Conservation (phyloP, 2,797 vertebrate genomes). For the Megaceryle alcyon region DNA sequence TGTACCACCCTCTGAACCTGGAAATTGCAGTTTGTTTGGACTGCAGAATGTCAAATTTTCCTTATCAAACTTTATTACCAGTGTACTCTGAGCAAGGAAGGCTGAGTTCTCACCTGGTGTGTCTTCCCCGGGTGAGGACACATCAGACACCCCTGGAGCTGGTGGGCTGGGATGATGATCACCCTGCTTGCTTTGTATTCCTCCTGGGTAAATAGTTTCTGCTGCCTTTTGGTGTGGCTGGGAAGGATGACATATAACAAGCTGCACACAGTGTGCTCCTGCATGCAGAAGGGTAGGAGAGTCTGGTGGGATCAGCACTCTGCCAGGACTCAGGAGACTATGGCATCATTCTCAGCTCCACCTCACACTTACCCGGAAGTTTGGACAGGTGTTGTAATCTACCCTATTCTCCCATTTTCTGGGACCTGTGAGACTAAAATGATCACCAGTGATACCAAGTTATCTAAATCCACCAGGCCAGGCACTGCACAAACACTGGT, state of each 20-base stretch:
- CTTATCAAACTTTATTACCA: background rate
- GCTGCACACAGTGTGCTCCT: background rate
- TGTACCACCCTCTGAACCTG: background rate
- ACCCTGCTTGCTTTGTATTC: background rate
- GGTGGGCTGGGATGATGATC: background rate
- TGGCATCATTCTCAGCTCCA: background rate
- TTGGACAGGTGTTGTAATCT: background rate
- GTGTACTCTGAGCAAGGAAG: background rate
- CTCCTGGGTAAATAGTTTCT: background rate
- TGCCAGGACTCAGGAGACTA: background rate
- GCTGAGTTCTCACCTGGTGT: background rate
- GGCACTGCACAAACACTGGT: background rate
- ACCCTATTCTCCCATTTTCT: background rate
- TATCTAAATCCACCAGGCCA: background rate
- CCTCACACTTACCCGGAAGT: background rate
- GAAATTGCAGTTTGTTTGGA: background rate
- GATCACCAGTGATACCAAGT: background rate
- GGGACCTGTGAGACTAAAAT: background rate
- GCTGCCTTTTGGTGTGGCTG: background rate
- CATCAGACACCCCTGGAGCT: background rate
- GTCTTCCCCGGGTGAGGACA: background rate
- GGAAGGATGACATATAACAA: background rate
- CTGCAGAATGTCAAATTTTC: background rate
- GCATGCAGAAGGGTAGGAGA: background rate
- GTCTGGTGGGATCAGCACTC: background rate